Percentiles rank a stretch among this genome's conserved stretches.
These are phyloP conservation scores for Prostheceraeus crozeri DNA, from an alignment of 2,888 invertebrate genomes.

Conservation along the genomic window DNA sequence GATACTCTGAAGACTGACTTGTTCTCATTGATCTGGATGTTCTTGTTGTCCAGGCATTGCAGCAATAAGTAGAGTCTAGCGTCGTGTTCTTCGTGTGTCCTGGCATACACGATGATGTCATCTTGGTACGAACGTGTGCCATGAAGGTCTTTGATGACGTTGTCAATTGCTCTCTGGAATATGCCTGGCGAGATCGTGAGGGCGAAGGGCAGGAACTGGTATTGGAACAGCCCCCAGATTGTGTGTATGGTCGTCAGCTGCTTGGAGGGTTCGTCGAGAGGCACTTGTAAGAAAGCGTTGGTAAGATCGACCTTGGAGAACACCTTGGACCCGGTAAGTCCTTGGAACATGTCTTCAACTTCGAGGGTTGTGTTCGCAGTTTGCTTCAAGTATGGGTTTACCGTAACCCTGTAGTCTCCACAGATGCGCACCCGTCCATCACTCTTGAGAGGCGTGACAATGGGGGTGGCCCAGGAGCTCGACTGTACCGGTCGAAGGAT, in stretches of 20 bases:
- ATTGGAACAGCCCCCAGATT: too few relatives aligned
- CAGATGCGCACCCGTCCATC: not conserved
- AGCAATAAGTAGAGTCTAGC: conserved; percentile 3
- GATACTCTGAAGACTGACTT: not conserved
- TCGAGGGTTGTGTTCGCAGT: conserved; percentile 2
- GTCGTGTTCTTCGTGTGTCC: not conserved
- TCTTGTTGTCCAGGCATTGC: conserved; percentile 6
- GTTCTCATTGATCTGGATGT: conserved; percentile 6
- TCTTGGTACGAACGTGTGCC: not conserved
- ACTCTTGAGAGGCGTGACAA: conserved; percentile 13
- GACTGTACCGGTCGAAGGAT: conserved; percentile 9
- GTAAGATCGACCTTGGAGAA: conserved; percentile 16
- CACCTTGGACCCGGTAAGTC: not conserved
- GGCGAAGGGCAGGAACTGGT: too few relatives aligned
- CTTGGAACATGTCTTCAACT: conserved; percentile 24
- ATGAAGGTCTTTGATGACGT: not conserved
- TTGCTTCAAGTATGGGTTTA: conserved; percentile 27
- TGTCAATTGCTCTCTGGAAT: not conserved
- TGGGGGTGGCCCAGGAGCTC: conserved; percentile 5
- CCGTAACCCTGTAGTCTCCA: conserved; percentile 19
- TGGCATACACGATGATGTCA: conserved; percentile 12
- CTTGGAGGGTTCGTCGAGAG: not conserved
- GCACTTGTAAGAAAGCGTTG: conserved; percentile 2
- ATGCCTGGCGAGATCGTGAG: not conserved
- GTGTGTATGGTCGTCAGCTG: not conserved